These are phyloP conservation scores for Sinopyrophorus schimmeli DNA, from an alignment of 2,888 invertebrate genomes.

Conservation along the genomic window DNA sequence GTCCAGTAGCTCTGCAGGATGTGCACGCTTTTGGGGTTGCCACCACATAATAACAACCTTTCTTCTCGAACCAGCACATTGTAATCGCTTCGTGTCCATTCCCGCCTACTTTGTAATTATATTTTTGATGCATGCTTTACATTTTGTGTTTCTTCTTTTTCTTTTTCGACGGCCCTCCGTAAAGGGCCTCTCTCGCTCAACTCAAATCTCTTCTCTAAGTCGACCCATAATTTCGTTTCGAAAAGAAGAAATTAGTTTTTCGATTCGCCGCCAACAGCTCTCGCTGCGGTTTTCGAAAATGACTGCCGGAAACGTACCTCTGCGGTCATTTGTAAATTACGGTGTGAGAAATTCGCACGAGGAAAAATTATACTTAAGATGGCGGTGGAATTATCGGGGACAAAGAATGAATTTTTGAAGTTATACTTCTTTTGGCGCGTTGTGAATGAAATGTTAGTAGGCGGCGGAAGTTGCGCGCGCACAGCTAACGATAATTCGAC, in stretches of 20 bases:
- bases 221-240: no score
- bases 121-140: constrained; percentile 50
- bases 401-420: no score
- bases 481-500: no score
- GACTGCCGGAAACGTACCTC: constrained; percentile 23
- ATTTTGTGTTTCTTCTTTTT: constrained; percentile 21
- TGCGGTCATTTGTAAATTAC: constrained; percentile 22
- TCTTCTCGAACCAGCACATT: constrained; percentile 45
- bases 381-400: no score
- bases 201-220: no score
- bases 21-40: constrained; percentile 51
- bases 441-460: no score
- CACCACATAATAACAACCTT: constrained; percentile 55
- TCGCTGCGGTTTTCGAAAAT: constrained; percentile 18
- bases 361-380: no score
- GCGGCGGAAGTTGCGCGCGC: no score
- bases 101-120: constrained; percentile 56
- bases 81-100: constrained; percentile 54
- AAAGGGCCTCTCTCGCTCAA: constrained; percentile 4
- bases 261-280: no score
- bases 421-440: no score
- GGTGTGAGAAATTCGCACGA: constrained; percentile 16
- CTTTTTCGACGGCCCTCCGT: constrained; percentile 22
- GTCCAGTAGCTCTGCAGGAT: constrained; percentile 44
- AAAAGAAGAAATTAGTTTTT: no score